These are phyloP conservation scores for Aspidoscelis tigris DNA, from an alignment of 2,113 vertebrate species.

Conservation along the genomic window DNA sequence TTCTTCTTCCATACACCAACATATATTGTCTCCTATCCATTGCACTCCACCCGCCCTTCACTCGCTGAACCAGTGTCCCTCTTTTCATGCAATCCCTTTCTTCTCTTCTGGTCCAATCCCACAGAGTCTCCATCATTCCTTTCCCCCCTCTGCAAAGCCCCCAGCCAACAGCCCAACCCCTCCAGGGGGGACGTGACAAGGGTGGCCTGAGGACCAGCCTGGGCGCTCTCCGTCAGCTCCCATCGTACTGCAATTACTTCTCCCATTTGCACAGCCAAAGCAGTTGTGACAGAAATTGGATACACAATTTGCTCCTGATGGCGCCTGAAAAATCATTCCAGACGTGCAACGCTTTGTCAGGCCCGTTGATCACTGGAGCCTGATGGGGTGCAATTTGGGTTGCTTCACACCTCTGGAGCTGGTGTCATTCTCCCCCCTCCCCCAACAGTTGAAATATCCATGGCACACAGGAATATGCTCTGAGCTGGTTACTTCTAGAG, in stretches of 20 bases:
- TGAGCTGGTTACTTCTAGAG: background rate
- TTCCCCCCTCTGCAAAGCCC: background rate
- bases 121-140: background rate
- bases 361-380: slow-evolving; percentile 4
- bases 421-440: slow-evolving; percentile 39
- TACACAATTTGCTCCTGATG: slow-evolving; percentile 36
- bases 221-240: fast-evolving
- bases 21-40: background rate
- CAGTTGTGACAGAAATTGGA: slow-evolving; percentile 52
- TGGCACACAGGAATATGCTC: fast-evolving
- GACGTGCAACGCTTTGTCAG: background rate
- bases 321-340: slow-evolving; percentile 35
- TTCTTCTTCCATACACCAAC: background rate
- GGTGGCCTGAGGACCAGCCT: background rate
- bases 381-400: slow-evolving; percentile 47
- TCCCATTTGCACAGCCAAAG: slow-evolving; percentile 44
- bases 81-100: no score
- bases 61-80: no score
- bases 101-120: no score
- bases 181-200: fast-evolving
- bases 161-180: fast-evolving
- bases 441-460: background rate
- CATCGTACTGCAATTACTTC: slow-evolving; percentile 1
- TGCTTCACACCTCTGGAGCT: slow-evolving; percentile 6
- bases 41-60: background rate